These are phyloP conservation scores for Gastrophryne carolinensis DNA, from an alignment of 2,797 vertebrate genomes.

Conservation along the genomic window DNA sequence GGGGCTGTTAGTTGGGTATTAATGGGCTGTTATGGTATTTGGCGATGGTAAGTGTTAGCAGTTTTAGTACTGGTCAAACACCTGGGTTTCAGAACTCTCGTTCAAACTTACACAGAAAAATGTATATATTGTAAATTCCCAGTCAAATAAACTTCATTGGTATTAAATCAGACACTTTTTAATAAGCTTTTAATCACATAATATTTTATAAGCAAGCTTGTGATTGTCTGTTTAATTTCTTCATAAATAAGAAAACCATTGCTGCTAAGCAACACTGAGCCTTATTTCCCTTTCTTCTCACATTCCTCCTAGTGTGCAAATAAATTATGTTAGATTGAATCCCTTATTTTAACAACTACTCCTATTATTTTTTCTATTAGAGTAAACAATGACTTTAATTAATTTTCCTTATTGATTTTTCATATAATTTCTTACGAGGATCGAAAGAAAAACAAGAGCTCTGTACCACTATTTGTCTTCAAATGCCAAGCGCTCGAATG, in stretches of 20 bases:
- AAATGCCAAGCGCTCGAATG: conserved; percentile 41
- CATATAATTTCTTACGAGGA: conserved; percentile 27
- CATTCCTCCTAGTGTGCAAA: conserved; percentile 4
- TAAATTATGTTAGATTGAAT: conserved; percentile 34
- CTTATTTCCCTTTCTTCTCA: not conserved
- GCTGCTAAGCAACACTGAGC: not conserved
- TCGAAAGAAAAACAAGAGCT: conserved; percentile 32
- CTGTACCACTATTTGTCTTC: conserved; percentile 20
- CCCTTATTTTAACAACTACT: conserved; percentile 26
- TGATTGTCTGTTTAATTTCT: not conserved
- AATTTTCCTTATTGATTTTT: conserved; percentile 48
- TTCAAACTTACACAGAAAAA: too few species aligned
- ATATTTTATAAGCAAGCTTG: not conserved
- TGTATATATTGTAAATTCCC: too few species aligned
- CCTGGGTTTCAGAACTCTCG: too few species aligned
- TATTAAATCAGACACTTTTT: too few species aligned
- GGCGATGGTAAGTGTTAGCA: too few species aligned
- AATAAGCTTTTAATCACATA: not conserved
- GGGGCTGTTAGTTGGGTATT: too few species aligned
- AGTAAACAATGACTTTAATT: conserved; percentile 47
- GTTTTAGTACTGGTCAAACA: too few species aligned
- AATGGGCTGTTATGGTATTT: too few species aligned
- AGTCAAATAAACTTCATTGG: too few species aligned
- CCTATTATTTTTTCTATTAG: conserved; percentile 37
- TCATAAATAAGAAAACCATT: not conserved